Evolutionary conservation across 1,140 invertebrate genomes (phyloP).

Genomic region (Schlechtendalia chinensis): DNA sequence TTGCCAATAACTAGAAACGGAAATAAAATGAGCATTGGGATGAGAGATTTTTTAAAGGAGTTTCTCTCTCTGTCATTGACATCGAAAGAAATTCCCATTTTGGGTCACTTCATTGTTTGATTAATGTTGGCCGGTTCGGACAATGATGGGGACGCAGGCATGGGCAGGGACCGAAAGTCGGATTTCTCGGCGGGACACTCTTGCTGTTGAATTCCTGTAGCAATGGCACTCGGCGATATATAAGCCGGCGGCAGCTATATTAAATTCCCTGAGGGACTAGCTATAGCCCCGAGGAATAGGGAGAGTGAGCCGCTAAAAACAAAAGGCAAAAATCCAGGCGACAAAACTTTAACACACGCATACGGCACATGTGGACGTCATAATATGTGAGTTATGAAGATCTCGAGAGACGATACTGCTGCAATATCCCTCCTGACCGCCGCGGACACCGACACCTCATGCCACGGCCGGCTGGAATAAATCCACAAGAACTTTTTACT

Average conservation of each 20-base stretch:
- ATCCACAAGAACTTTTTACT: conserved; percentile 2
- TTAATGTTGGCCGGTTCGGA: conserved; percentile 17
- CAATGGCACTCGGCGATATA: conserved; percentile 18
- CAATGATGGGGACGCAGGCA: not conserved
- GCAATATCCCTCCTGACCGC: not conserved
- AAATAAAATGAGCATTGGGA: conserved; percentile 5
- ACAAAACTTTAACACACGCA: conserved; percentile 42
- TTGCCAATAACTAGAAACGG: conserved; percentile 22
- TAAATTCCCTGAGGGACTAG: conserved; percentile 16
- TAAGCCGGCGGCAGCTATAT: conserved; percentile 17
- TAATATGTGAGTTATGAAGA: conserved; percentile 46
- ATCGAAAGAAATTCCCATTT: conserved; percentile 37
- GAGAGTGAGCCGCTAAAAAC: not conserved
- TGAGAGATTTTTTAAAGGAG: not conserved
- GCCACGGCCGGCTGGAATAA: not conserved
- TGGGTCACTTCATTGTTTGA: conserved; percentile 37
- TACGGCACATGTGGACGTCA: conserved; percentile 21
- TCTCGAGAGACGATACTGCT: conserved; percentile 35
- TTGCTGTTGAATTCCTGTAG: conserved; percentile 27
- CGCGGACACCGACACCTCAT: not conserved
- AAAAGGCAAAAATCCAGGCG: conserved; percentile 40
- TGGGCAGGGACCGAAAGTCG: not conserved
- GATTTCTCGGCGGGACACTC: conserved; percentile 29
- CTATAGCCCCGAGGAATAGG: not conserved
- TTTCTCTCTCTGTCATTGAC: conserved; percentile 10